Percentiles rank a stretch among this genome's conserved stretches.
phyloP scores from a whole-genome alignment of 2,797 vertebrate genomes.

The Anisognathus igniventris region DNA sequence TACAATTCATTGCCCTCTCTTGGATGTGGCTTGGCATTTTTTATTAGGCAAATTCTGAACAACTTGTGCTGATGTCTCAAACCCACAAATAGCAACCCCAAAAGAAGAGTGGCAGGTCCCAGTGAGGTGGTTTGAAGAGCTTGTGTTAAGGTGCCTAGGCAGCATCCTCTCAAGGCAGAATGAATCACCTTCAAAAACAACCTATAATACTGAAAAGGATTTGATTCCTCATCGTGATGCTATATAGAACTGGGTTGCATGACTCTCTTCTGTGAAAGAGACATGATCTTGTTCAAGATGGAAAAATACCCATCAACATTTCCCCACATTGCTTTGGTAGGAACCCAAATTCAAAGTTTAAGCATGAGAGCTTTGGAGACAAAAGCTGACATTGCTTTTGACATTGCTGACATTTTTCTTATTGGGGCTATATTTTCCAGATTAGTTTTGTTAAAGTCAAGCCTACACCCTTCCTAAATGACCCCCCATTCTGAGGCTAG shows the following conservation, averaged over 20 bases:
- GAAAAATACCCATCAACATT: background rate
- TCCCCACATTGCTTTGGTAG: background rate
- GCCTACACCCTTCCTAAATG: background rate
- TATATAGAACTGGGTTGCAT: background rate
- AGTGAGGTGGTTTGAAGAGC: background rate
- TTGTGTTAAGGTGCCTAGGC: background rate
- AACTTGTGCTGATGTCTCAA: background rate
- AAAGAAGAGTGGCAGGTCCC: background rate
- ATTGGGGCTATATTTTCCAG: background rate
- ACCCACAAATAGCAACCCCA: accelerated
- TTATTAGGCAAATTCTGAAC: background rate
- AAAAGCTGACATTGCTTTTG: background rate
- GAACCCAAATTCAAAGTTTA: background rate
- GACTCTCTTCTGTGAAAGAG: background rate
- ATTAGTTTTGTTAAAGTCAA: background rate
- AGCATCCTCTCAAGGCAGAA: background rate
- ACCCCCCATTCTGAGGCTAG: background rate
- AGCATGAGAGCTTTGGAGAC: background rate
- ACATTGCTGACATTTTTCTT: background rate
- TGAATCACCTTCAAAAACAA: background rate
- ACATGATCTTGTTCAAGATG: background rate
- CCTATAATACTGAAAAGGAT: background rate
- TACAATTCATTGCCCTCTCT: background rate
- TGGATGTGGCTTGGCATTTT: background rate
- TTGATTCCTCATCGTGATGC: background rate